These are phyloP conservation scores for Condylura cristata DNA, from an alignment of 2,113 vertebrate genomes.

Conservation along the genomic window DNA sequence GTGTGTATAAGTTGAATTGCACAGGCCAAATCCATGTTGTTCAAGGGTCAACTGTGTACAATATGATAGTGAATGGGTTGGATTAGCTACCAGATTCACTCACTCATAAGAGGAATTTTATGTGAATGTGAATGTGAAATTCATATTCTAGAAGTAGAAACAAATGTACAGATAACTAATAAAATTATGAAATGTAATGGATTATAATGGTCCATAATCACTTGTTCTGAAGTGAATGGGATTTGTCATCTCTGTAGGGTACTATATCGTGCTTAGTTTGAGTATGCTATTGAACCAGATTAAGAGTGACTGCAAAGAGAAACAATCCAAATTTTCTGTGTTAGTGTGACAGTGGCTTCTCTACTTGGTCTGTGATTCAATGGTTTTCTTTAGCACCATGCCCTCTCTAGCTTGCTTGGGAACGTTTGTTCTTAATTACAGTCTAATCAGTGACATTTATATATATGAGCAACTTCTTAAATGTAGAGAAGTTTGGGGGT, in stretches of 20 bases:
- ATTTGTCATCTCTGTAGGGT: background rate
- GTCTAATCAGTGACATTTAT: background rate
- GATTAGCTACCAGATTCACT: background rate
- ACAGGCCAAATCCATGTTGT: too few species aligned
- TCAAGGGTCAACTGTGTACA: background rate
- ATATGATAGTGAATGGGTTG: background rate
- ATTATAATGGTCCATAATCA: background rate
- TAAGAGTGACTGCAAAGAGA: background rate
- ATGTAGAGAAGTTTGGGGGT: constrained; percentile 10
- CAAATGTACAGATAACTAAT: background rate
- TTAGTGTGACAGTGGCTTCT: background rate
- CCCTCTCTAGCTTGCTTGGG: background rate
- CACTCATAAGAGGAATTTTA: background rate
- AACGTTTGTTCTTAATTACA: background rate
- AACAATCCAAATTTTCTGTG: background rate
- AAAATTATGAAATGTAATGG: background rate
- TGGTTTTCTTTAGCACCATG: background rate
- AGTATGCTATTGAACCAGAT: background rate
- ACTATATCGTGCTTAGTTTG: background rate
- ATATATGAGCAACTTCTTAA: background rate
- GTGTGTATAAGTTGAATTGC: too few species aligned
- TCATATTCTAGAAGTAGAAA: background rate
- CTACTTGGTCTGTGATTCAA: background rate
- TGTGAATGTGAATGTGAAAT: too few species aligned
- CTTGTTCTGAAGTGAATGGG: background rate